These are phyloP conservation scores for Doryteuthis pealeii DNA, from an alignment of 1,140 invertebrate species.

Conservation along the genomic window DNA sequence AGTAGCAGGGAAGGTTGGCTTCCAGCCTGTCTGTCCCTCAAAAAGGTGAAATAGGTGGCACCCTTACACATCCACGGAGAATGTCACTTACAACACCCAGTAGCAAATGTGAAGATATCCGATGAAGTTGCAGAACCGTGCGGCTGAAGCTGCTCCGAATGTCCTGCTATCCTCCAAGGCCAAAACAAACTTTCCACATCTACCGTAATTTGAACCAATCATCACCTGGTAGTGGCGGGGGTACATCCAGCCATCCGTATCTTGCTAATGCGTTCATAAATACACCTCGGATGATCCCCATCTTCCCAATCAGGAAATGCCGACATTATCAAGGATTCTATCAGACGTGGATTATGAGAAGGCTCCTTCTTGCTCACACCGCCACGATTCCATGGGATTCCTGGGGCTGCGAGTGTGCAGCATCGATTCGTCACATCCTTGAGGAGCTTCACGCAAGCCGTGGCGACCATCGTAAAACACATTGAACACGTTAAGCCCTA, in stretches of 20 bases:
- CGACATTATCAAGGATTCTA: neutral
- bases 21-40: slow-evolving; percentile 64
- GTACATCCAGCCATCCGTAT: neutral
- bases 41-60: slow-evolving; percentile 59
- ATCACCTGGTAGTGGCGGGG: neutral
- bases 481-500: slow-evolving; percentile 66
- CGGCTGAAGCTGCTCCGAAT: neutral
- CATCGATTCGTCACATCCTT: slow-evolving; percentile 51
- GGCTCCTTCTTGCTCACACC: neutral
- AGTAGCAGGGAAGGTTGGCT: slow-evolving; percentile 63
- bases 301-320: neutral
- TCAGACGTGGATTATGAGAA: neutral
- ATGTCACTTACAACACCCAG: slow-evolving; percentile 53
- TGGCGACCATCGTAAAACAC: slow-evolving; percentile 57
- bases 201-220: neutral
- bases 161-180: neutral
- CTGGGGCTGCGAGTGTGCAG: slow-evolving; percentile 52
- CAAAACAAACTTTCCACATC: neutral
- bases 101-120: neutral
- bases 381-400: slow-evolving; percentile 44
- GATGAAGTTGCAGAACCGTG: neutral
- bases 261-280: neutral
- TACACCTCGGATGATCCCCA: neutral
- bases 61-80: slow-evolving; percentile 68
- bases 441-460: slow-evolving; percentile 38